Conservation (phyloP, 2,113 vertebrate genomes). For the Jaculus jaculus region DNA sequence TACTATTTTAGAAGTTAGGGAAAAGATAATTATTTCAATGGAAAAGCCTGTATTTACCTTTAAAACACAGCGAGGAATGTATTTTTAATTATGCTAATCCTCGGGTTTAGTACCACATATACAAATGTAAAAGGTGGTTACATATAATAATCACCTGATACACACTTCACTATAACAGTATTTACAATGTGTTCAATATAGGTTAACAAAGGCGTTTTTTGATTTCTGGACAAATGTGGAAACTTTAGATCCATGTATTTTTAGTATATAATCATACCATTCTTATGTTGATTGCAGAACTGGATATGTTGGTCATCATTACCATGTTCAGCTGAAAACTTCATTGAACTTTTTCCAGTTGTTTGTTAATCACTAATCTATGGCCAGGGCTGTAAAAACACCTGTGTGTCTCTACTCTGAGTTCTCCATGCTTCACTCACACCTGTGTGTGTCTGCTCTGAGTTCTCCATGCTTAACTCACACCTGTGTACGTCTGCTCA, state of each 20-base stretch:
- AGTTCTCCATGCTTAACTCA: too few species aligned
- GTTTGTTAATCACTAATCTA: background rate
- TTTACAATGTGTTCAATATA: constrained; percentile 25
- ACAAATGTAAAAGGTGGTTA: constrained; percentile 23
- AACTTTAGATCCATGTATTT: constrained; percentile 29
- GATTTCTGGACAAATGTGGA: background rate
- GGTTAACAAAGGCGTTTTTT: constrained; percentile 28
- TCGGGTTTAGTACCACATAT: constrained; percentile 27
- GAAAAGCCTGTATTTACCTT: constrained; percentile 59
- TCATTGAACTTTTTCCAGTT: background rate
- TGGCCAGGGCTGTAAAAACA: background rate
- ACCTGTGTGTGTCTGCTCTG: too few species aligned
- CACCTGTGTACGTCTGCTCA: too few species aligned
- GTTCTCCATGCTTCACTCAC: too few species aligned
- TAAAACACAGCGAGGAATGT: constrained; percentile 65
- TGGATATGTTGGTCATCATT: constrained; percentile 19
- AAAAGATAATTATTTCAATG: constrained; percentile 58
- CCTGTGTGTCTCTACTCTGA: background rate
- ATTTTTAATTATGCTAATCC: constrained; percentile 58
- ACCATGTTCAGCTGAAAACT: background rate
- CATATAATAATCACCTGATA: background rate
- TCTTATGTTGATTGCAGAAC: constrained; percentile 38
- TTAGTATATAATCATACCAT: constrained; percentile 14
- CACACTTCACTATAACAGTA: background rate
- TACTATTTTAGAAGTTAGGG: constrained; percentile 45